phyloP scores from a whole-genome alignment of 2,113 vertebrate genomes.

The Motacilla alba region DNA sequence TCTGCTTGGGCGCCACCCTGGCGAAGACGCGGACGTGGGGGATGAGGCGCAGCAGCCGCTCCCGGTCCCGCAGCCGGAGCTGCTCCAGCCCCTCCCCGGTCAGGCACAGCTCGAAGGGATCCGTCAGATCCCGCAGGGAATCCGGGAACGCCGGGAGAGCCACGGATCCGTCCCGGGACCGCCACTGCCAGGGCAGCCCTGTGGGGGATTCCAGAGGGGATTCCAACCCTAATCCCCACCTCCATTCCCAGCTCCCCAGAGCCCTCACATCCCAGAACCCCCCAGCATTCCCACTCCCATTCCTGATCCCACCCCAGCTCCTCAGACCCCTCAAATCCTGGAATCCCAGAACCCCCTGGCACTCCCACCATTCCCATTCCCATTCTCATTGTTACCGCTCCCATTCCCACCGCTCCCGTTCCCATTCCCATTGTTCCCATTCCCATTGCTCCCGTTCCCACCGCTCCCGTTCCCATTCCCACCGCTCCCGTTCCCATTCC shows the following conservation, averaged over 20 bases:
- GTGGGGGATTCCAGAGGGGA: background rate
- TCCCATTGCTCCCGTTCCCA: no score
- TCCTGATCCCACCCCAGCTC: background rate
- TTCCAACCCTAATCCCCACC: background rate
- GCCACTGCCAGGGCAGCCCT: background rate
- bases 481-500: no score
- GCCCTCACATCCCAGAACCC: background rate
- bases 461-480: no score
- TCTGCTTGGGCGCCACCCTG: conserved; percentile 79
- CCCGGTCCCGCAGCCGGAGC: conserved; percentile 55
- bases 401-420: no score
- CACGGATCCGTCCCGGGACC: conserved; percentile 71
- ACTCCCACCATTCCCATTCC: background rate
- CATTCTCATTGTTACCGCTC: no score
- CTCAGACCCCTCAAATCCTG: background rate
- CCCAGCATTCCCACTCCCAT: background rate
- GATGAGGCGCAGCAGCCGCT: conserved; percentile 68
- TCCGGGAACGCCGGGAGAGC: conserved; percentile 62
- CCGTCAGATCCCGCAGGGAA: conserved; percentile 69
- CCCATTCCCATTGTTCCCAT: no score
- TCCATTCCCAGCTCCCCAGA: background rate
- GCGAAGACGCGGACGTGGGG: conserved; percentile 78
- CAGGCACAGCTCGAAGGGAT: conserved; percentile 83
- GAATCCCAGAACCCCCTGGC: background rate
- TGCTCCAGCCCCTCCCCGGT: conserved; percentile 87